These are phyloP conservation scores for Trachymyrmex cornetzi DNA, from an alignment of 1,140 invertebrate genomes.

Conservation along the genomic window DNA sequence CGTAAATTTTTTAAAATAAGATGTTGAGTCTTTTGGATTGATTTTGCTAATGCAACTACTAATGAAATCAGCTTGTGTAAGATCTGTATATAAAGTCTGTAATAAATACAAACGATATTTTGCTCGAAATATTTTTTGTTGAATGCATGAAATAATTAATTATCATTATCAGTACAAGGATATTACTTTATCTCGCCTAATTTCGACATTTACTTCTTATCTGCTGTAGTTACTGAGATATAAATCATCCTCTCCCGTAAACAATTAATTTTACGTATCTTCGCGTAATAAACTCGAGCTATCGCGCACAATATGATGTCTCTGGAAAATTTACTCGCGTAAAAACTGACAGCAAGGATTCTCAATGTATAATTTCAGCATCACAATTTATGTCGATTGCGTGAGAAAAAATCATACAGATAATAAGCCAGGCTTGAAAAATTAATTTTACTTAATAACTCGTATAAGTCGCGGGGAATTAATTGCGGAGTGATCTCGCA, in stretches of 20 bases:
- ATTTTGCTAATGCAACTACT: not conserved
- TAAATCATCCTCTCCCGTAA: conserved; percentile 53
- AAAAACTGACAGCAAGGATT: not conserved
- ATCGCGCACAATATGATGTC: conserved; percentile 27
- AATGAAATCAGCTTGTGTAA: not conserved
- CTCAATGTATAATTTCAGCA: conserved; percentile 24
- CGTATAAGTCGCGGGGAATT: conserved; percentile 41
- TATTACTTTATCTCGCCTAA: conserved; percentile 56
- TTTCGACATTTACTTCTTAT: conserved; percentile 58
- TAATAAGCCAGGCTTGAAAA: conserved; percentile 10
- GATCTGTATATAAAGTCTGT: not conserved
- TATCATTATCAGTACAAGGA: conserved; percentile 45
- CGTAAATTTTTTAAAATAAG: not conserved
- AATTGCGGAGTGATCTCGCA: conserved; percentile 23
- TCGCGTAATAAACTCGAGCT: conserved; percentile 36
- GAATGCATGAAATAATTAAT: conserved; percentile 23
- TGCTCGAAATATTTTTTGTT: not conserved
- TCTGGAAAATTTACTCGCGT: not conserved
- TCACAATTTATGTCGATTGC: conserved; percentile 42
- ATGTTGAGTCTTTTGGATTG: not conserved
- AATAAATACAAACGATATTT: not conserved
- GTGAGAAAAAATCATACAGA: conserved; percentile 22
- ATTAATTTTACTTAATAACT: conserved; percentile 41
- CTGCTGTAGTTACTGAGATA: conserved; percentile 29
- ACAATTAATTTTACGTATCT: conserved; percentile 61